These are phyloP conservation scores for Rhinopithecus roxellana DNA, from an alignment of 2,113 vertebrate genomes.

Conservation along the genomic window DNA sequence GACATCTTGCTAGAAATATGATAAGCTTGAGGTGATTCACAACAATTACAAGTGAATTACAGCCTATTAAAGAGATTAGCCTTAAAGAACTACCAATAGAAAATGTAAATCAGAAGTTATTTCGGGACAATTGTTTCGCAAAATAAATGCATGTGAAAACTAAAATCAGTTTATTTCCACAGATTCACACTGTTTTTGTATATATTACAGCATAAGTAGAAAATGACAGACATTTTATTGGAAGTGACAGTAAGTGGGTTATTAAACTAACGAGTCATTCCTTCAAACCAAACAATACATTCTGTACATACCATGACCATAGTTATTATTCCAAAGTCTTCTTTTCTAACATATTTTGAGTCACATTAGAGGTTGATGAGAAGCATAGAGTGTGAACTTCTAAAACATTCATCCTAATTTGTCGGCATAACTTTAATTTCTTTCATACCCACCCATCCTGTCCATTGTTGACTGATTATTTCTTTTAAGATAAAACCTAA, in stretches of 20 bases:
- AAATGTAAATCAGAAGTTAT: conserved; percentile 42
- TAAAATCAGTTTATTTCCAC: conserved; percentile 39
- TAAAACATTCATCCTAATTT: background rate
- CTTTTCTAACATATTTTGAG: background rate
- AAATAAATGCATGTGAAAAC: conserved; percentile 33
- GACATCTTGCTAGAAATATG: conserved; percentile 12
- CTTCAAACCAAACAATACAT: conserved; percentile 17
- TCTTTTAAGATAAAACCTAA: background rate
- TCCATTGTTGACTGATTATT: background rate
- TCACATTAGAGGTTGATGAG: background rate
- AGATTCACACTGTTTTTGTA: conserved; percentile 11
- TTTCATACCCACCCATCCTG: background rate
- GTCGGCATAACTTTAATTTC: background rate
- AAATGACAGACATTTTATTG: conserved; percentile 14
- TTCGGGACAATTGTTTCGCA: background rate
- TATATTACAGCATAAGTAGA: background rate
- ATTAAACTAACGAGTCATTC: conserved; percentile 28
- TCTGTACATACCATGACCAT: background rate
- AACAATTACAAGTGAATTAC: conserved; percentile 4
- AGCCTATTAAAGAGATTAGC: background rate
- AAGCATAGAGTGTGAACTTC: background rate
- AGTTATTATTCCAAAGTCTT: background rate
- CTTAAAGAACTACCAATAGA: background rate
- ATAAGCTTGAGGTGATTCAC: background rate
- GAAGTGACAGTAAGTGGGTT: background rate